These are phyloP conservation scores for Teleopsis dalmanni DNA, from an alignment of 1,140 invertebrate species.

Conservation along the genomic window DNA sequence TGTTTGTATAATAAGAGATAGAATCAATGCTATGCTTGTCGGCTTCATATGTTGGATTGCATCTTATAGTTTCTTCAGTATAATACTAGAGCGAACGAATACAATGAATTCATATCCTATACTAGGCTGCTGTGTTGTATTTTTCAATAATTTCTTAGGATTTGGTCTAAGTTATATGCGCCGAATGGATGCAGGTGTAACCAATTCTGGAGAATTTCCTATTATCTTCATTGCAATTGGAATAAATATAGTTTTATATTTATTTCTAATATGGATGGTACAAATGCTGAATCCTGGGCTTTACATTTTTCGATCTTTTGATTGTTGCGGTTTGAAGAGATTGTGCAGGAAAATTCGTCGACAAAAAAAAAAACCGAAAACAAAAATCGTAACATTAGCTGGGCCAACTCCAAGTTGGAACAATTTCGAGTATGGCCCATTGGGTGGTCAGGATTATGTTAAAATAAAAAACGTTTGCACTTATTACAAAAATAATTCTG, in stretches of 20 bases:
- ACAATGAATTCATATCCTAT: too few species aligned
- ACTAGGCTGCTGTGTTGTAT: too few species aligned
- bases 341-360: too few species aligned
- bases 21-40: too few species aligned
- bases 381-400: not conserved
- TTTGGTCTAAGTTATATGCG: slow-evolving; percentile 22
- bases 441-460: slow-evolving; percentile 21
- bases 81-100: too few species aligned
- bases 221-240: not conserved
- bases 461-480: slow-evolving; percentile 22
- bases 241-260: slow-evolving; percentile 4
- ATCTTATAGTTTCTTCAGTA: too few species aligned
- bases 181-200: slow-evolving; percentile 12
- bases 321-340: too few species aligned
- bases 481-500: slow-evolving; percentile 12
- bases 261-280: slow-evolving; percentile 10
- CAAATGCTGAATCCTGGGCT: slow-evolving; percentile 18
- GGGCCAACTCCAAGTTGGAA: slow-evolving; percentile 14
- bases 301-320: slow-evolving; percentile 15
- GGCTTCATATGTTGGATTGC: too few species aligned
- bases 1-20: too few species aligned
- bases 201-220: not conserved
- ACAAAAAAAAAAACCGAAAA: not conserved
- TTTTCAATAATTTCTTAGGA: slow-evolving; percentile 27
- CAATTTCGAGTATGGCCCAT: slow-evolving; percentile 29